phyloP scores from a whole-genome alignment of 2,113 vertebrate species.

The Rhinogobius similis region DNA sequence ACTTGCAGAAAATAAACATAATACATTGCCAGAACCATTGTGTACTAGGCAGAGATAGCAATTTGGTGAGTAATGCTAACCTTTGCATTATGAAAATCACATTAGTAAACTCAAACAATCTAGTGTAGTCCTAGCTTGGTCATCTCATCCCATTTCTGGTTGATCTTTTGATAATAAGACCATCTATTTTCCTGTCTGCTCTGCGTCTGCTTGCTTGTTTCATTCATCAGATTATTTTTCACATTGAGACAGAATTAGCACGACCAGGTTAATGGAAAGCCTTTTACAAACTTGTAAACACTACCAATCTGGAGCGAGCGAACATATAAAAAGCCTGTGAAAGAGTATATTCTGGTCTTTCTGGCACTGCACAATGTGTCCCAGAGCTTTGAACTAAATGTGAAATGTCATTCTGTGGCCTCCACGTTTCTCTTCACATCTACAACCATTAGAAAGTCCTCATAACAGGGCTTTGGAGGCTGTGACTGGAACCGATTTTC shows the following conservation, averaged over 20 bases:
- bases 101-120: background rate
- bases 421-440: background rate
- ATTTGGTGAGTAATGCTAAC: background rate
- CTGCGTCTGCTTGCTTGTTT: background rate
- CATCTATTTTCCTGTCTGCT: background rate
- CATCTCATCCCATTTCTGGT: too few species aligned
- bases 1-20: background rate
- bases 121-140: background rate
- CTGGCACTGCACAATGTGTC: constrained; percentile 5
- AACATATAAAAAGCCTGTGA: background rate
- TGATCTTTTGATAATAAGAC: background rate
- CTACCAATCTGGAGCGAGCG: too few species aligned
- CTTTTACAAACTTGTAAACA: constrained; percentile 7
- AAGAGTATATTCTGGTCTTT: background rate
- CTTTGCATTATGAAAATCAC: background rate
- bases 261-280: background rate
- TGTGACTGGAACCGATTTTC: constrained; percentile 36
- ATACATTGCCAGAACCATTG: background rate
- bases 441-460: constrained; percentile 8
- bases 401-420: constrained; percentile 10
- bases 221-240: background rate
- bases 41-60: background rate
- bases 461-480: constrained; percentile 24
- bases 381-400: constrained; percentile 5
- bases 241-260: background rate